phyloP scores from a whole-genome alignment of 2,797 vertebrate species.

The Fistularia tabacaria region DNA sequence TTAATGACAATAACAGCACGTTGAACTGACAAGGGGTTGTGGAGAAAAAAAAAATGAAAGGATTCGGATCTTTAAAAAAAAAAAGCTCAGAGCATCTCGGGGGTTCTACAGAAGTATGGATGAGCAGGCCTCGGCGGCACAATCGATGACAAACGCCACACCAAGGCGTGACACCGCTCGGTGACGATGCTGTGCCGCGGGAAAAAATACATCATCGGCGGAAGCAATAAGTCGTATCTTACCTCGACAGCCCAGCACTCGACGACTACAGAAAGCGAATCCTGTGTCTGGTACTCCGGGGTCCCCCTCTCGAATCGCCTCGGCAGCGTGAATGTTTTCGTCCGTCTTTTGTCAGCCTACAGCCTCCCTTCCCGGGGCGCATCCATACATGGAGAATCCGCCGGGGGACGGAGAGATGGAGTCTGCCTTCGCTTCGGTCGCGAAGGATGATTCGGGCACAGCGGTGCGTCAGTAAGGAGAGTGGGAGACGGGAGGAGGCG shows the following conservation, averaged over 20 bases:
- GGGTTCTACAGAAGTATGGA: neutral
- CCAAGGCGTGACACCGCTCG: constrained; percentile 17
- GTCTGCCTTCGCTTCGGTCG: constrained; percentile 22
- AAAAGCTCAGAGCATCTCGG: neutral
- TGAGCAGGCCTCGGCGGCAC: neutral
- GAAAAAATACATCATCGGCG: constrained; percentile 20
- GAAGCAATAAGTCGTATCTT: constrained; percentile 19
- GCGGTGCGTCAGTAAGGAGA: neutral
- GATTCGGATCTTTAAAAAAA: neutral
- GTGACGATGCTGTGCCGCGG: neutral
- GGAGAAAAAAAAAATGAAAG: too few relatives aligned
- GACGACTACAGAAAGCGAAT: constrained; percentile 37
- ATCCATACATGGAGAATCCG: constrained; percentile 71
- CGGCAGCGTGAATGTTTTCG: constrained; percentile 16
- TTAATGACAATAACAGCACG: neutral
- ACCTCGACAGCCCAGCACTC: constrained; percentile 56
- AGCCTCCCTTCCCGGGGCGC: constrained; percentile 56
- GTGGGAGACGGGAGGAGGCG: constrained; percentile 18
- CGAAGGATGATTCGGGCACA: too few relatives aligned
- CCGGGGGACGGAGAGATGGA: constrained; percentile 10
- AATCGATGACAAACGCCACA: neutral
- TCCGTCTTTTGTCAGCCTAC: constrained; percentile 42
- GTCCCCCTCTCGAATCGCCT: constrained; percentile 19
- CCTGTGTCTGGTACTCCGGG: constrained; percentile 39
- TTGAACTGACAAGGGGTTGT: too few relatives aligned